Percentiles rank a stretch among this genome's conserved stretches.
phyloP scores from a whole-genome alignment of 2,888 invertebrate species.

The Pemphredon lugubris region DNA sequence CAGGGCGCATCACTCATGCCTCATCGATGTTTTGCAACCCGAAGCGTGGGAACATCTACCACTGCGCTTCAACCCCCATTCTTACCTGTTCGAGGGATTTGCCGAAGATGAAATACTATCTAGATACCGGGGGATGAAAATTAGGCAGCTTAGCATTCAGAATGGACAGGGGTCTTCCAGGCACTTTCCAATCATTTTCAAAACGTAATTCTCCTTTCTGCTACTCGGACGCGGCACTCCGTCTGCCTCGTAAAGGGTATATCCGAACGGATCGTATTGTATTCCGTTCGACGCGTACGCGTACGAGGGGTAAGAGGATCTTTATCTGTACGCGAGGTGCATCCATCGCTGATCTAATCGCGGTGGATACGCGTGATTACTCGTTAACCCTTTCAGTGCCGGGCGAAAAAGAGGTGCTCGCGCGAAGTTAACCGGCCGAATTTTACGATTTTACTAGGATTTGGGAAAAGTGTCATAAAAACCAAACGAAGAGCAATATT shows the following conservation, averaged over 20 bases:
- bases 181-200: slow-evolving; percentile 66
- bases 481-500: no score
- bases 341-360: no score
- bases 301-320: no score
- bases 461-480: no score
- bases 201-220: slow-evolving; percentile 62
- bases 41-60: slow-evolving; percentile 72
- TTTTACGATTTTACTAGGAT: no score
- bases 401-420: no score
- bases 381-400: no score
- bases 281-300: background rate
- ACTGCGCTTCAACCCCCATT: slow-evolving; percentile 60
- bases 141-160: slow-evolving; percentile 71
- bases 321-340: no score
- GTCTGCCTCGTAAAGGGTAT: slow-evolving; percentile 40
- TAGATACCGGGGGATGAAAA: slow-evolving; percentile 71
- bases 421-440: no score
- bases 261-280: slow-evolving; percentile 26
- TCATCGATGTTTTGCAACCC: slow-evolving; percentile 70
- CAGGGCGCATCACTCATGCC: slow-evolving; percentile 46
- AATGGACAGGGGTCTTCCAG: slow-evolving; percentile 66
- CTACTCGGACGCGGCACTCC: background rate
- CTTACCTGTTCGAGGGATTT: slow-evolving; percentile 74
- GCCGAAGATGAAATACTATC: slow-evolving; percentile 72
- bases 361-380: no score